phyloP scores from a whole-genome alignment of 2,113 vertebrate species.

The Gavialis gangeticus region DNA sequence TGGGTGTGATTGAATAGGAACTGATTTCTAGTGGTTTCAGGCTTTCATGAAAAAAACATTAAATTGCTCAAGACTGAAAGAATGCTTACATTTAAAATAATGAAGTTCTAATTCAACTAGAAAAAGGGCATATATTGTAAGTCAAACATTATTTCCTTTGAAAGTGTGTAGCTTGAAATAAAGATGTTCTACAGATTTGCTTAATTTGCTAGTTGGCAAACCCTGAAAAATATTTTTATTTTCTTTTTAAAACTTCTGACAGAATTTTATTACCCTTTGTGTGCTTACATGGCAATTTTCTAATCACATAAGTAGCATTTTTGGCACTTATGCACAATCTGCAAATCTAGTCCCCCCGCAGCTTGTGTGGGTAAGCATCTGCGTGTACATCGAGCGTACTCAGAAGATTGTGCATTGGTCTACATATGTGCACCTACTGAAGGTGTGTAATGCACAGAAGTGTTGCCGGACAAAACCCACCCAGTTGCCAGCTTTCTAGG shows the following conservation, averaged over 20 bases:
- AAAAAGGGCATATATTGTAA: background rate
- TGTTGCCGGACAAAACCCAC: too few species aligned
- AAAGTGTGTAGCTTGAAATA: background rate
- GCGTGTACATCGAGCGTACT: too few species aligned
- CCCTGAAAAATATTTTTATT: background rate
- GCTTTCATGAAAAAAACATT: background rate
- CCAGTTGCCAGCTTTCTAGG: too few species aligned
- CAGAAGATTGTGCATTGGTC: too few species aligned
- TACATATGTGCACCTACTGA: too few species aligned
- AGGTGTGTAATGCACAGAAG: too few species aligned
- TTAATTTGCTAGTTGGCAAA: background rate
- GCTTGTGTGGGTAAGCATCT: too few species aligned
- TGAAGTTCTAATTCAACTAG: background rate
- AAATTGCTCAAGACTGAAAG: background rate
- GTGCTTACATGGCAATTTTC: too few species aligned
- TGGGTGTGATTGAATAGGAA: background rate
- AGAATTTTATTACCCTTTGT: too few species aligned
- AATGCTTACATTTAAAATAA: background rate
- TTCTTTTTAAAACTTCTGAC: background rate
- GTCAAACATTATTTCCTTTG: background rate
- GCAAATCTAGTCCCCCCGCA: too few species aligned
- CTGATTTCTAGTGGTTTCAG: background rate
- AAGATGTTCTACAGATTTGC: background rate
- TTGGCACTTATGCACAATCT: too few species aligned
- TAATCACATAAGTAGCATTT: too few species aligned